Conservation (phyloP, 2,113 vertebrate genomes). For the human region DNA sequence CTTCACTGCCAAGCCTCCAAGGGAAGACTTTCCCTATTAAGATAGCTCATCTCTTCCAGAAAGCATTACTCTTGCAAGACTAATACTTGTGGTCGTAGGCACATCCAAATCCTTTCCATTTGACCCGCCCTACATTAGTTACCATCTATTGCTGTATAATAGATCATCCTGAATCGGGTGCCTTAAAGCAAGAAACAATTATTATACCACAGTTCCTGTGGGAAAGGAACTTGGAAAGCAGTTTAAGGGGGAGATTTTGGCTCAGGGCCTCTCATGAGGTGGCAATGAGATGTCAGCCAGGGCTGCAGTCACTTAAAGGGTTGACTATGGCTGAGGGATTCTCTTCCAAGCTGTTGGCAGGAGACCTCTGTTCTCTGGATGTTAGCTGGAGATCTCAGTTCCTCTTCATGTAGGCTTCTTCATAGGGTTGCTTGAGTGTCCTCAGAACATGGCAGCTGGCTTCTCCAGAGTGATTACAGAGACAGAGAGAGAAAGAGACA, state of each 20-base stretch:
- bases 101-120: not conserved
- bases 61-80: not conserved
- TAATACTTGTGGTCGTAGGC: not conserved
- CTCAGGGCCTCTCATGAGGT: not conserved
- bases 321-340: not conserved
- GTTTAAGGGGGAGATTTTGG: not conserved
- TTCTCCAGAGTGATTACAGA: not conserved
- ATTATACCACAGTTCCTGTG: not conserved
- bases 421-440: not conserved
- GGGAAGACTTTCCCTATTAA: no score
- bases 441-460: not conserved
- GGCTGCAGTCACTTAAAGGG: not conserved
- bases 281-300: not conserved
- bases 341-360: not conserved
- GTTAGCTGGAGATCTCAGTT: not conserved
- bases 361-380: not conserved
- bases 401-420: not conserved
- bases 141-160: not conserved
- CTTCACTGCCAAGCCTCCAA: not conserved
- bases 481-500: no score
- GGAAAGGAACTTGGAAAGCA: not conserved
- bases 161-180: not conserved
- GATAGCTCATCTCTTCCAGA: not conserved
- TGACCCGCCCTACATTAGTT: not conserved
- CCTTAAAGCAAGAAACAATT: not conserved